Percentiles rank a stretch among this genome's conserved stretches.
These are phyloP conservation scores for Nothobranchius kuhntae DNA, from an alignment of 2,113 vertebrate genomes.

Conservation along the genomic window DNA sequence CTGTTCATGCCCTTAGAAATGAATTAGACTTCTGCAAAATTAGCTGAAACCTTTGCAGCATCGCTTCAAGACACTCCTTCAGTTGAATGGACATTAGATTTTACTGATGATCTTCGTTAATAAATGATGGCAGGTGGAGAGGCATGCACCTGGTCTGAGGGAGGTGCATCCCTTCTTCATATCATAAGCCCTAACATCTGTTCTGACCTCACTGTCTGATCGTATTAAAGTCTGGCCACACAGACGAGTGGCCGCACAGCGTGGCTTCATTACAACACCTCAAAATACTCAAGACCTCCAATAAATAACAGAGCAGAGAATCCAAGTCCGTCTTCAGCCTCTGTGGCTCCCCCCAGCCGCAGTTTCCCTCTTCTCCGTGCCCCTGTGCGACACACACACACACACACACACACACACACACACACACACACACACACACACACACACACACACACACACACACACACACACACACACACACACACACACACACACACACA, in stretches of 20 bases:
- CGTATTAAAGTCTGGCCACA: constrained; percentile 53
- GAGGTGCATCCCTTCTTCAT: neutral
- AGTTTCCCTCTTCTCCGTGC: constrained; percentile 10
- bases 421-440: constrained; percentile 28
- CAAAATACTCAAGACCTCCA: constrained; percentile 33
- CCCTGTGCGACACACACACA: constrained; percentile 36
- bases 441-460: constrained; percentile 48
- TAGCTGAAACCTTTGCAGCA: constrained; percentile 33
- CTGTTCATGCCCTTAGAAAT: constrained; percentile 42
- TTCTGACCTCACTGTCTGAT: constrained; percentile 21
- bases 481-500: constrained; percentile 34
- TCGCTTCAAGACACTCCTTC: neutral
- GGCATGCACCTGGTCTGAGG: neutral
- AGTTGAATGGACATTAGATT: no score
- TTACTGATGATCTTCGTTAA: no score
- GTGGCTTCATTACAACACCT: constrained; percentile 59
- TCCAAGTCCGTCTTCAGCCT: constrained; percentile 50
- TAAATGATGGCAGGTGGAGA: no score
- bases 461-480: constrained; percentile 14
- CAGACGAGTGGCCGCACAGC: constrained; percentile 30
- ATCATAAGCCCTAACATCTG: constrained; percentile 44
- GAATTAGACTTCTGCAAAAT: constrained; percentile 40
- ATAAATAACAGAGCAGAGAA: constrained; percentile 47
- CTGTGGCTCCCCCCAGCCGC: constrained; percentile 24
- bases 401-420: constrained; percentile 30